Percentiles rank a stretch among this genome's conserved stretches.
These are phyloP conservation scores for Scarus forsteni DNA, from an alignment of 2,797 vertebrate species.

Conservation along the genomic window DNA sequence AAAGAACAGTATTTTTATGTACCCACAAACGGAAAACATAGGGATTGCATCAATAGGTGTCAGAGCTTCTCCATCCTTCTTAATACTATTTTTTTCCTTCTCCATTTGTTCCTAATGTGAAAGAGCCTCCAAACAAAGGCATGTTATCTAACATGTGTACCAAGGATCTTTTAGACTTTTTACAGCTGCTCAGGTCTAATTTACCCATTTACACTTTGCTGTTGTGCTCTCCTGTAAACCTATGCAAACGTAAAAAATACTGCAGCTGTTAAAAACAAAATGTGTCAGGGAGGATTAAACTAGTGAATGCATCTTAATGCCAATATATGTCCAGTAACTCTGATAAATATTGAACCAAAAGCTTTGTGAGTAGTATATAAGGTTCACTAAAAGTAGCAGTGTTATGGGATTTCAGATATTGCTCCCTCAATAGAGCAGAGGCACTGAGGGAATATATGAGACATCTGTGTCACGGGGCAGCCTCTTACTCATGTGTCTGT, in stretches of 20 bases:
- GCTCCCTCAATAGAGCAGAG: not conserved
- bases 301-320: constrained; percentile 1
- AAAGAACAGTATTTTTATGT: too few species aligned
- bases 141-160: not conserved
- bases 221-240: not conserved
- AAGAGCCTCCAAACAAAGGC: too few species aligned
- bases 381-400: not conserved
- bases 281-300: not conserved
- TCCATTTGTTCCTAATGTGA: not conserved
- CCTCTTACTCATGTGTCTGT: constrained; percentile 60
- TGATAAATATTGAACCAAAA: not conserved
- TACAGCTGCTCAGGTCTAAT: too few species aligned
- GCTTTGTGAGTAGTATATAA: not conserved
- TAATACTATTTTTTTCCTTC: too few species aligned
- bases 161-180: not conserved
- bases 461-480: constrained; percentile 41
- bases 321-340: not conserved
- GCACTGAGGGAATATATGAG: constrained; percentile 27
- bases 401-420: constrained; percentile 11
- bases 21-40: too few species aligned
- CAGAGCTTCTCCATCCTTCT: too few species aligned
- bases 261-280: not conserved
- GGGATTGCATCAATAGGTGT: too few species aligned
- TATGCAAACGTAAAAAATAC: not conserved
- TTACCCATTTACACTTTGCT: not conserved